Conservation (phyloP, 37 sponge, comb jelly and placozoan species). For the Theonella swinhoei region DNA sequence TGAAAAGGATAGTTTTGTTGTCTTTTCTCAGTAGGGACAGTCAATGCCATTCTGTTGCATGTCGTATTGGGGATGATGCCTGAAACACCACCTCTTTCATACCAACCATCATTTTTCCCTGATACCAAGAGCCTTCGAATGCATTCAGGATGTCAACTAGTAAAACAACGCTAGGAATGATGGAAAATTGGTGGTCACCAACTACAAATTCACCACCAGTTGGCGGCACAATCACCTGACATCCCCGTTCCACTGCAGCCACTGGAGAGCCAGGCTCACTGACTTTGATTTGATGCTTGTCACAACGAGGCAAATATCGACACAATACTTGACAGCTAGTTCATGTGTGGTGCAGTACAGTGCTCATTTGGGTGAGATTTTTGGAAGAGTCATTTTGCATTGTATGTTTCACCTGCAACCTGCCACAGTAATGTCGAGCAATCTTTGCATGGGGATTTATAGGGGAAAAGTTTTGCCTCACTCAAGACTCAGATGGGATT, state of each 20-base stretch:
- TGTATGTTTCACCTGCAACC: constrained; percentile 43
- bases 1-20: constrained; percentile 14
- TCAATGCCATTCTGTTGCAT: constrained; percentile 39
- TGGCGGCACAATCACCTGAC: constrained; percentile 24
- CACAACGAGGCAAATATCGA: constrained; percentile 19
- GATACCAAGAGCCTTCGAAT: constrained; percentile 52
- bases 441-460: constrained; percentile 11
- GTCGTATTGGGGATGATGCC: constrained; percentile 52
- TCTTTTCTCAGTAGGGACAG: background rate
- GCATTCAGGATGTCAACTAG: constrained; percentile 38
- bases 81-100: constrained; percentile 58
- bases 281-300: constrained; percentile 59
- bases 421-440: constrained; percentile 26
- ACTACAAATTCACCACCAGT: constrained; percentile 26
- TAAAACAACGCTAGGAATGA: constrained; percentile 34
- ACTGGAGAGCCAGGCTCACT: constrained; percentile 65
- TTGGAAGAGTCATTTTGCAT: constrained; percentile 34
- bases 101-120: constrained; percentile 38
- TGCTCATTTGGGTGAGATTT: constrained; percentile 30
- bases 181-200: constrained; percentile 50
- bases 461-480: constrained; percentile 36
- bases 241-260: constrained; percentile 43
- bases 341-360: constrained; percentile 38
- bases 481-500: constrained; percentile 41
- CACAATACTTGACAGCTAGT: constrained; percentile 27